A percentile compares a stretch with the other conserved stretches of the same genome.
Conservation (phyloP, 2,113 vertebrate genomes). For the Triplophysa tibetana region DNA sequence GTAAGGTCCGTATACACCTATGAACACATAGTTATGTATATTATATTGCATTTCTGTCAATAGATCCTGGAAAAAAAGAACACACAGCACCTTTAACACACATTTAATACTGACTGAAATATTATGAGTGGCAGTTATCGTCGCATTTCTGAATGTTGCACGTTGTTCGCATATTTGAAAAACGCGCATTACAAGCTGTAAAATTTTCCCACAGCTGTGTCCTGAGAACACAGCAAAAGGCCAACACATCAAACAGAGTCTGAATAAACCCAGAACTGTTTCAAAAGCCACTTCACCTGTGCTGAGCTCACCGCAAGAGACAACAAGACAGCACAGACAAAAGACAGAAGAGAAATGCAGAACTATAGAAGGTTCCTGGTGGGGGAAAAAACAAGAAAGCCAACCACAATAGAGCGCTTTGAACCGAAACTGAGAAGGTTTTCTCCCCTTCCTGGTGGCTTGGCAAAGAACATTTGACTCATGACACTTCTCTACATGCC, state of each 20-base stretch:
- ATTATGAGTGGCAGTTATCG: no score
- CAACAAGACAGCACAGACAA: not conserved
- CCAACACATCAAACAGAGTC: slow-evolving; percentile 22
- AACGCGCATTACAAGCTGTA: not conserved
- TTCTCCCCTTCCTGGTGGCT: slow-evolving; percentile 1
- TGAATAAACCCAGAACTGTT: not conserved
- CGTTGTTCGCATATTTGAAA: no score
- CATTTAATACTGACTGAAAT: no score
- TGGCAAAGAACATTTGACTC: slow-evolving; percentile 37
- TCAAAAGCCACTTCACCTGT: slow-evolving; percentile 6
- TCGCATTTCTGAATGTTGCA: no score
- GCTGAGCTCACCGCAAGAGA: slow-evolving; percentile 6
- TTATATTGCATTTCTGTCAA: no score
- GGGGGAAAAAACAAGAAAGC: not conserved
- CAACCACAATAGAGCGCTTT: slow-evolving; percentile 7
- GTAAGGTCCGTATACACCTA: no score
- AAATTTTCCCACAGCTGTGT: not conserved
- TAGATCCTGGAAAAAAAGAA: no score
- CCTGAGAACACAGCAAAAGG: not conserved
- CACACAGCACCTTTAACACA: no score
- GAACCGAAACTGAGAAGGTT: not conserved
- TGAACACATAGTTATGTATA: no score
- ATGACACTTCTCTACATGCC: slow-evolving; percentile 41
- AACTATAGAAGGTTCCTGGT: not conserved
- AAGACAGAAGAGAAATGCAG: not conserved